These are phyloP conservation scores for Martes flavigula DNA, from an alignment of 2,797 vertebrate genomes.

Conservation along the genomic window DNA sequence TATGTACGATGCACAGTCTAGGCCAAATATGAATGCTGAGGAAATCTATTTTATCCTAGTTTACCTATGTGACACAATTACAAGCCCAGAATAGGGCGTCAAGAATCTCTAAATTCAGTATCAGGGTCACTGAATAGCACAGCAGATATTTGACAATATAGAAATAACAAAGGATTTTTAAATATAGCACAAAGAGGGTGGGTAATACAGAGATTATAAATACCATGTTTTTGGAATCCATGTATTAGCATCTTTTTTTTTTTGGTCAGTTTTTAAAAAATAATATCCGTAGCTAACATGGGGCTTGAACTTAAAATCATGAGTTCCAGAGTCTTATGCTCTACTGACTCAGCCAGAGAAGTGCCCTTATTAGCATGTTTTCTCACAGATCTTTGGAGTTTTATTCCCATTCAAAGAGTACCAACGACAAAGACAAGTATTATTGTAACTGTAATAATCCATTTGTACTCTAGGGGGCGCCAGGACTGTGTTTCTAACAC, in stretches of 20 bases:
- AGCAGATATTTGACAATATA: neutral
- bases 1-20: neutral
- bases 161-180: neutral
- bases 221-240: neutral
- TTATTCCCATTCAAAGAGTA: neutral
- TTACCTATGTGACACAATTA: neutral
- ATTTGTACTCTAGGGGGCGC: slow-evolving; percentile 72
- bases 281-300: neutral
- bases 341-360: neutral
- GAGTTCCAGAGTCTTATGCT: neutral
- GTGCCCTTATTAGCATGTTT: neutral
- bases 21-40: neutral
- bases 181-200: neutral
- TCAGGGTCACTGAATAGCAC: neutral
- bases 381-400: neutral
- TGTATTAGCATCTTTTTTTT: neutral
- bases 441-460: slow-evolving; percentile 59
- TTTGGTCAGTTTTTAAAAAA: neutral
- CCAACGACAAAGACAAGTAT: neutral
- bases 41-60: neutral
- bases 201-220: neutral
- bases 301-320: neutral
- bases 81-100: neutral
- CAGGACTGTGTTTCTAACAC: slow-evolving; percentile 43
- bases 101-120: neutral